Conservation (phyloP, 2,113 vertebrate species). For the Mesoclemmys tuberculata region DNA sequence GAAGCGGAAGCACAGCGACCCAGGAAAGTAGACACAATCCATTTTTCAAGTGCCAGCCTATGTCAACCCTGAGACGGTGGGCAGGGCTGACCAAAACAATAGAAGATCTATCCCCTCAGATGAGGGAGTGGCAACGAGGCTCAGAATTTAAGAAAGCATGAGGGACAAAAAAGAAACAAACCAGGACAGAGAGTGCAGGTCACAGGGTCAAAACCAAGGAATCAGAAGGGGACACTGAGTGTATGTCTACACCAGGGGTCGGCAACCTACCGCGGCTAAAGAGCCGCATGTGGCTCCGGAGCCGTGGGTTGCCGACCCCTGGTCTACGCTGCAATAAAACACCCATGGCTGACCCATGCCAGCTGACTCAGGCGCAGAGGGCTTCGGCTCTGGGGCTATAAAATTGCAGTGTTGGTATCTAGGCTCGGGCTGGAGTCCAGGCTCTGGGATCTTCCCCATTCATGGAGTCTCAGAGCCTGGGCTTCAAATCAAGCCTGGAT, state of each 20-base stretch:
- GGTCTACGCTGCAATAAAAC: no score
- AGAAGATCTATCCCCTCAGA: neutral
- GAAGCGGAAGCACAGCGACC: neutral
- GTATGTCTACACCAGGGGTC: neutral
- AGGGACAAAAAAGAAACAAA: neutral
- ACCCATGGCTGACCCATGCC: neutral
- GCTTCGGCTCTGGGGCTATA: neutral
- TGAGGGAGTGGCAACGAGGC: fast-evolving
- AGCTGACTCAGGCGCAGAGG: neutral
- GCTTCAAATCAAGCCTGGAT: neutral
- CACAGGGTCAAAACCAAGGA: neutral
- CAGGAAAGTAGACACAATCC: neutral
- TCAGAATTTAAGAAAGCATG: neutral
- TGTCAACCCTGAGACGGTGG: neutral
- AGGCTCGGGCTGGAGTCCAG: neutral
- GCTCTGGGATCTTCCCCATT: neutral
- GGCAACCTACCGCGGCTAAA: no score
- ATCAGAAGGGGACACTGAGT: neutral
- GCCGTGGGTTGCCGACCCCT: no score
- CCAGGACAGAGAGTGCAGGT: neutral
- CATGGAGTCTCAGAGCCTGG: neutral
- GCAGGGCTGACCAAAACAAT: neutral
- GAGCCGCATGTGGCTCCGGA: no score
- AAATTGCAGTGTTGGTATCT: neutral
- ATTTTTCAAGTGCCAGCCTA: neutral